These are phyloP conservation scores for Lophochroa leadbeateri DNA, from an alignment of 2,113 vertebrate genomes.

Conservation along the genomic window DNA sequence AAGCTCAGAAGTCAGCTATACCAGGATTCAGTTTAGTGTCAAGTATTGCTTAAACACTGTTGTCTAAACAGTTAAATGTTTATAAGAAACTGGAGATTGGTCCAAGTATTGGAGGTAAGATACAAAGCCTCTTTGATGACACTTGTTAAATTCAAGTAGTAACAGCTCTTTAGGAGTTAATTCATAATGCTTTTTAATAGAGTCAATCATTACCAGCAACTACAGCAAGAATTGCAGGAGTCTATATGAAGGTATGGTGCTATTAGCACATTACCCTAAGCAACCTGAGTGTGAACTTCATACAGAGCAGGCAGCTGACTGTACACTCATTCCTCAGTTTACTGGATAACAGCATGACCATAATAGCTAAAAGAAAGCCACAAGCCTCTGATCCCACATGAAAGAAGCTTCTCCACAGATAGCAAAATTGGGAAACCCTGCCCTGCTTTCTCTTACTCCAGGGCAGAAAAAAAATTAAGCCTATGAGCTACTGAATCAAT, in stretches of 20 bases:
- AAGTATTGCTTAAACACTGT: not conserved
- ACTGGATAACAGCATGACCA: not conserved
- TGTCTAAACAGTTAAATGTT: not conserved
- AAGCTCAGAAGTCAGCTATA: not conserved
- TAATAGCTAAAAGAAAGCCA: not conserved
- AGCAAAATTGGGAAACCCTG: not conserved
- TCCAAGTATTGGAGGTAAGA: not conserved
- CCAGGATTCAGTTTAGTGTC: not conserved
- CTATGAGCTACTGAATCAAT: not conserved
- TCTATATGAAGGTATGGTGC: fast-evolving
- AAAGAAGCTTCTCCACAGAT: not conserved
- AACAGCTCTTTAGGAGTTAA: not conserved
- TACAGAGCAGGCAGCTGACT: not conserved
- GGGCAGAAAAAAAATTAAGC: not conserved
- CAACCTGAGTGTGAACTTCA: not conserved
- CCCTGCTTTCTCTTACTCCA: not conserved
- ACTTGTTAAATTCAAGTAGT: not conserved
- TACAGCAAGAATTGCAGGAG: not conserved
- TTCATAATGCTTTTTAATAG: not conserved
- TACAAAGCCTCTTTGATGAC: not conserved
- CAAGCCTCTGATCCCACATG: not conserved
- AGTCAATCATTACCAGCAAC: not conserved
- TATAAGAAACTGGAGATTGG: not conserved
- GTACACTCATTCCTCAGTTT: not conserved
- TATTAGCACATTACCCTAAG: not conserved